Base-by-base conservation (phyloP, 2,797 vertebrate species). In the Staurois parvus region DNA sequence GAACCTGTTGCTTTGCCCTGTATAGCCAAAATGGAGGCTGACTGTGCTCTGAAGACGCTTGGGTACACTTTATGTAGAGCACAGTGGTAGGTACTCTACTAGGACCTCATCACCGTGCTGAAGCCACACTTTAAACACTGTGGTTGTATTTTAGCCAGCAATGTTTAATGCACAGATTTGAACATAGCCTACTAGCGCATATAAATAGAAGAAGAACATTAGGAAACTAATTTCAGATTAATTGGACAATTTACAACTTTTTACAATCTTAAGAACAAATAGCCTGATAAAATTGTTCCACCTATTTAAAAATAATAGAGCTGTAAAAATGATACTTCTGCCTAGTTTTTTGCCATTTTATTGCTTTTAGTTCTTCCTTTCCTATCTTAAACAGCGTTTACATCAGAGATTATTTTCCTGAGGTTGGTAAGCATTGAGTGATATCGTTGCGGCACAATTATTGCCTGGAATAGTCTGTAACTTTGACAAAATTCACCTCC, bases 401-500 rank as follows among this genome's bases (percentile, higher is more conserved):
- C 37, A 45, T 21, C 42, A 59, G 34, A 74, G 72, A 83, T 83
- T 66, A 75, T 83, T 83, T 64, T 75, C 72, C 72, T 45, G 40
- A 12, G n/a, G 72, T 75, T 17, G 72, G 34, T 45, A 75, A 40
- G 40, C 45, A 72, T 67, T 67, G 81, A 83, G 29, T 75, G 40
- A 73, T 82, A 24, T 68, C 29, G 11, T 34, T n/a, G 81, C 6
- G 30, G 37, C n/a, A 72, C 72, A 83, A 83, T 75, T 83, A 83
- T 83, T 83, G 72, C 13, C 56, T 29, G 30, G 30, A 77, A 77
- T 77, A 62, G 75, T 83, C 81, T 83, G 80, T 82, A 83, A 75
- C 81, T 67, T 75, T 75, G 81, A 83, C 81, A 83, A 83, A n/a
- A 83, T 83, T 83, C 72, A 42, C 72, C 81, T 74, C 72, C 72